Evolutionary conservation across 2,797 vertebrate genomes (phyloP).

Genomic region (Peromyscus melanophrys): DNA sequence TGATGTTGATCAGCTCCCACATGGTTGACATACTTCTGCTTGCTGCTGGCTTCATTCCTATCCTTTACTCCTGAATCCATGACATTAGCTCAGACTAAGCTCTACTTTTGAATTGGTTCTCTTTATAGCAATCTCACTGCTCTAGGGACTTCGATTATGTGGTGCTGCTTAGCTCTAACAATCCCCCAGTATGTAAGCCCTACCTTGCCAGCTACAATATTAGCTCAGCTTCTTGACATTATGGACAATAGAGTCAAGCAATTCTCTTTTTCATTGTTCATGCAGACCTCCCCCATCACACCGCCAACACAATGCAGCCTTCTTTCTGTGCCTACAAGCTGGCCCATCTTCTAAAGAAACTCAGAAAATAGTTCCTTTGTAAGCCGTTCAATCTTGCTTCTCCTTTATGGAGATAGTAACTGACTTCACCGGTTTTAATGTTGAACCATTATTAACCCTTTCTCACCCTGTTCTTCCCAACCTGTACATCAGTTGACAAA

Average conservation of each 20-base stretch:
- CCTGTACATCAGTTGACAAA: conserved; percentile 15
- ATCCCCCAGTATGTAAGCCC: background rate
- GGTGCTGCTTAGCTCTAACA: background rate
- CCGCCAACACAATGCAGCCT: background rate
- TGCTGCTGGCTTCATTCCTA: background rate
- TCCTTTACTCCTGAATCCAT: background rate
- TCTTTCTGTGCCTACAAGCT: background rate
- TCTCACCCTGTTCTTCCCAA: conserved; percentile 28
- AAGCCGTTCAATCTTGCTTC: background rate
- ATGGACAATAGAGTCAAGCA: background rate
- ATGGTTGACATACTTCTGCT: background rate
- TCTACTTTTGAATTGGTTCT: background rate
- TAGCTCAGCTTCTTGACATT: conserved; percentile 18
- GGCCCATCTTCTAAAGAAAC: background rate
- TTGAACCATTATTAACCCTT: conserved; percentile 51
- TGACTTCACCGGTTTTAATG: conserved; percentile 43
- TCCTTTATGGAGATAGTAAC: background rate
- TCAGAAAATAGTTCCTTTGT: conserved; percentile 23
- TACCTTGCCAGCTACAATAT: background rate
- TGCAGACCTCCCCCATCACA: background rate
- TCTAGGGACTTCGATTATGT: background rate
- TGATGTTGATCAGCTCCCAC: background rate
- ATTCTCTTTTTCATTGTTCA: background rate
- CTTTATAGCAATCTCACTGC: background rate
- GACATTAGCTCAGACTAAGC: background rate